Conservation (phyloP, 2,797 vertebrate genomes). For the Myotis pilosus region DNA sequence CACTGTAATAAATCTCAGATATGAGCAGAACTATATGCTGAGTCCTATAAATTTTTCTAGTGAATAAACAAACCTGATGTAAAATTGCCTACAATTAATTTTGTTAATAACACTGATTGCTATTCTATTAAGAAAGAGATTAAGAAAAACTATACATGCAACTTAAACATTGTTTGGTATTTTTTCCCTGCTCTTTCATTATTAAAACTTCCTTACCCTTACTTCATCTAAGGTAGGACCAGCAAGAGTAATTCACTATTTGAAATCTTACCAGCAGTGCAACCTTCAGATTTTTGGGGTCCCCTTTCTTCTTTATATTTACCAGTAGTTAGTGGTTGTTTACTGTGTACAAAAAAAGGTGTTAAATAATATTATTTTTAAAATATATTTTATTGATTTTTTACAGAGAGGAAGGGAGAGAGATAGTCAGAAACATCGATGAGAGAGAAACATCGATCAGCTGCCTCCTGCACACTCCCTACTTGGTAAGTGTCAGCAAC, state of each 20-base stretch:
- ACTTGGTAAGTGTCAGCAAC: too few relatives aligned
- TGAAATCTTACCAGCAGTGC: slow-evolving; percentile 74
- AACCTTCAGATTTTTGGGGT: not conserved
- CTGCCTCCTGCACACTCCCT: too few relatives aligned
- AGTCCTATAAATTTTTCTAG: not conserved
- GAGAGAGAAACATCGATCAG: too few relatives aligned
- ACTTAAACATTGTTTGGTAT: not conserved
- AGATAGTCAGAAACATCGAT: too few relatives aligned
- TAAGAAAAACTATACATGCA: not conserved
- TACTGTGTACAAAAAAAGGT: too few relatives aligned
- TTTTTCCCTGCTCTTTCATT: not conserved
- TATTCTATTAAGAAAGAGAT: not conserved
- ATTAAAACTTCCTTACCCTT: slow-evolving; percentile 52
- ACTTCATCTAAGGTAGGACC: slow-evolving; percentile 86
- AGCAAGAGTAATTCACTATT: slow-evolving; percentile 51
- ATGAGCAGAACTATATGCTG: not conserved
- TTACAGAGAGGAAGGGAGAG: too few relatives aligned
- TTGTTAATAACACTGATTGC: too few relatives aligned
- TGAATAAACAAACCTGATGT: not conserved
- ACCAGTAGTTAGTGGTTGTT: slow-evolving; percentile 29
- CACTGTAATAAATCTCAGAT: not conserved
- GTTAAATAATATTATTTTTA: too few relatives aligned
- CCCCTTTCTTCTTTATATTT: slow-evolving; percentile 45
- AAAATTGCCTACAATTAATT: too few relatives aligned
- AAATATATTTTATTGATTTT: too few relatives aligned